A percentile compares a stretch with the other conserved stretches of the same genome.
Evolutionary conservation across 2,113 vertebrate genomes (phyloP).

Genomic region (Todiramphus chloris): DNA sequence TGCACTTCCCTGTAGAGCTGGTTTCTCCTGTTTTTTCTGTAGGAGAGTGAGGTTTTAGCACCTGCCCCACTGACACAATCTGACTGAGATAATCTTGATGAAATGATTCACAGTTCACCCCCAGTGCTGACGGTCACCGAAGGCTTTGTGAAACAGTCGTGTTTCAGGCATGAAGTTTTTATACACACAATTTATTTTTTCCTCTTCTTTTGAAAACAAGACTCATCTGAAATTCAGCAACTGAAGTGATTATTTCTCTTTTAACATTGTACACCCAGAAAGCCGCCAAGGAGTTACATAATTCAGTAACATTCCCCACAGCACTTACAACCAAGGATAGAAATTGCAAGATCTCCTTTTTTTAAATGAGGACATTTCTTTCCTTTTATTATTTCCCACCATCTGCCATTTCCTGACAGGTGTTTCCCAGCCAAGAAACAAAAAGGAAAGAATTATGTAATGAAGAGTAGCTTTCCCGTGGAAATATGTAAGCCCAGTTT

Average conservation of each 20-base stretch:
- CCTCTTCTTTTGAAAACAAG: neutral
- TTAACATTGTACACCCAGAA: neutral
- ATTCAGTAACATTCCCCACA: constrained; percentile 1
- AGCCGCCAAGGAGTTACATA: constrained; percentile 25
- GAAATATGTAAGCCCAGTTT: constrained; percentile 16
- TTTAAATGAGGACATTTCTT: constrained; percentile 44
- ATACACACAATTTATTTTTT: neutral
- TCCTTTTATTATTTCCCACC: constrained; percentile 49
- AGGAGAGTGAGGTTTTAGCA: neutral
- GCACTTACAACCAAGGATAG: constrained; percentile 6
- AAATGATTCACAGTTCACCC: neutral
- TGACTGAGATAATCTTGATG: neutral
- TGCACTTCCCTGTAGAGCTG: fast-evolving
- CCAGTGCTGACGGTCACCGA: neutral
- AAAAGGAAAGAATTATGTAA: constrained; percentile 55
- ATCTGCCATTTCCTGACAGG: constrained; percentile 54
- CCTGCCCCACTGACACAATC: neutral
- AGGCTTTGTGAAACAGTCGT: neutral
- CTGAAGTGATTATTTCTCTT: neutral
- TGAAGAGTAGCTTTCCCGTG: neutral
- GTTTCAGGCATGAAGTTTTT: neutral
- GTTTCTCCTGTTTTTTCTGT: neutral
- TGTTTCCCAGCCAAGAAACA: constrained; percentile 35
- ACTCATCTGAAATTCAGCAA: neutral
- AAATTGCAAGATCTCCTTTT: constrained; percentile 43